phyloP scores from a whole-genome alignment of 2,113 vertebrate species.

The Tor tambroides region DNA sequence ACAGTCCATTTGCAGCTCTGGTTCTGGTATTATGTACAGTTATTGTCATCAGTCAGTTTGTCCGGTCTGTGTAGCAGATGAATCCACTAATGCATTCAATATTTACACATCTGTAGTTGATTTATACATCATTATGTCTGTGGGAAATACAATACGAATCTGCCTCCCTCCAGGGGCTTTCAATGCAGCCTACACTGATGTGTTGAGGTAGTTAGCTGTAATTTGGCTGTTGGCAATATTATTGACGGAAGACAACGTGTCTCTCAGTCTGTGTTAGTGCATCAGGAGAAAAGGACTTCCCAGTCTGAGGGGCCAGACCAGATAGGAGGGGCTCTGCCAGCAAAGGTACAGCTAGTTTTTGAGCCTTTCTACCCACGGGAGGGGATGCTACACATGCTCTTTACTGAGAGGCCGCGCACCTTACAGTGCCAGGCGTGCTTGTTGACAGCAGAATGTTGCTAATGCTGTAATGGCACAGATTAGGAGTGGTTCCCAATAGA shows the following conservation, averaged over 20 bases:
- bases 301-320: constrained; percentile 69
- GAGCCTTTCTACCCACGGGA: constrained; percentile 60
- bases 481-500: not conserved
- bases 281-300: constrained; percentile 70
- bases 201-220: constrained; percentile 59
- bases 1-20: constrained; percentile 22
- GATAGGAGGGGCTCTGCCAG: constrained; percentile 69
- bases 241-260: constrained; percentile 64
- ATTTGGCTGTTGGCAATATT: constrained; percentile 59
- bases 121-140: constrained; percentile 41
- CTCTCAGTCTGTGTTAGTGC: constrained; percentile 70
- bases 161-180: constrained; percentile 52
- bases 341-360: constrained; percentile 66
- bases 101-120: constrained; percentile 25
- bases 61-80: constrained; percentile 31
- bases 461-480: constrained; percentile 21
- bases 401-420: constrained; percentile 57
- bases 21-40: constrained; percentile 17
- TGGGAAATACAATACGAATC: constrained; percentile 53
- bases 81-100: constrained; percentile 23
- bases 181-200: constrained; percentile 57
- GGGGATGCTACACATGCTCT: constrained; percentile 53
- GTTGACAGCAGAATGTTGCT: constrained; percentile 51
- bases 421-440: constrained; percentile 47
- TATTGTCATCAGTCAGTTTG: constrained; percentile 45